Evolutionary conservation across 2,113 vertebrate species (phyloP).

Genomic region (Apeltes quadracus): DNA sequence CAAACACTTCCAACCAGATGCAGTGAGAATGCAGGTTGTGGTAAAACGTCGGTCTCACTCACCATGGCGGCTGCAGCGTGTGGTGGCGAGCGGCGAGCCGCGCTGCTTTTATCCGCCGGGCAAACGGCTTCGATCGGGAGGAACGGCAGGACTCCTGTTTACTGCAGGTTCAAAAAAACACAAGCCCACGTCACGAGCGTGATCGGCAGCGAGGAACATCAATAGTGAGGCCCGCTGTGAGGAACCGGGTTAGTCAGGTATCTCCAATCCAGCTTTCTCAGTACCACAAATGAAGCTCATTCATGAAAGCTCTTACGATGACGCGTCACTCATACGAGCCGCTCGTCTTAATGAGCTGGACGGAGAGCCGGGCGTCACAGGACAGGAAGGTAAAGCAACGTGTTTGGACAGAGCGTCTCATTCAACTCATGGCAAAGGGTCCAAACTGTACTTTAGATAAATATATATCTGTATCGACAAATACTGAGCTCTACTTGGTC

Average conservation of each 20-base stretch:
- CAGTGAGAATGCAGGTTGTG: not conserved
- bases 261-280: slow-evolving; percentile 23
- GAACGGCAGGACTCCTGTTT: slow-evolving; percentile 70
- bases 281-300: not conserved
- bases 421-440: too few relatives aligned
- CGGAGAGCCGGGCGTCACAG: not conserved
- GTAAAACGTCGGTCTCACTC: slow-evolving; percentile 19
- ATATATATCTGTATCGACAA: too few relatives aligned
- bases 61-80: slow-evolving; percentile 57
- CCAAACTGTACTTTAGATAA: too few relatives aligned
- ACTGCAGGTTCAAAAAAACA: slow-evolving; percentile 62
- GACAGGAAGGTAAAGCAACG: slow-evolving; percentile 1
- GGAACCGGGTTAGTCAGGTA: not conserved
- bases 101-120: slow-evolving; percentile 63
- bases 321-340: slow-evolving; percentile 1
- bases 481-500: too few relatives aligned
- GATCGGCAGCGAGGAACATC: slow-evolving; percentile 49
- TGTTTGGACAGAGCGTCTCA: too few relatives aligned
- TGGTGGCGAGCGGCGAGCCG: slow-evolving; percentile 16
- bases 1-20: not conserved
- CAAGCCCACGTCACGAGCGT: slow-evolving; percentile 58
- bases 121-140: slow-evolving; percentile 64
- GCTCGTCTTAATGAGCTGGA: not conserved
- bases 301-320: not conserved
- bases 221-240: slow-evolving; percentile 34